phyloP scores from a whole-genome alignment of 2,797 vertebrate genomes.

The Pogonophryne albipinna region DNA sequence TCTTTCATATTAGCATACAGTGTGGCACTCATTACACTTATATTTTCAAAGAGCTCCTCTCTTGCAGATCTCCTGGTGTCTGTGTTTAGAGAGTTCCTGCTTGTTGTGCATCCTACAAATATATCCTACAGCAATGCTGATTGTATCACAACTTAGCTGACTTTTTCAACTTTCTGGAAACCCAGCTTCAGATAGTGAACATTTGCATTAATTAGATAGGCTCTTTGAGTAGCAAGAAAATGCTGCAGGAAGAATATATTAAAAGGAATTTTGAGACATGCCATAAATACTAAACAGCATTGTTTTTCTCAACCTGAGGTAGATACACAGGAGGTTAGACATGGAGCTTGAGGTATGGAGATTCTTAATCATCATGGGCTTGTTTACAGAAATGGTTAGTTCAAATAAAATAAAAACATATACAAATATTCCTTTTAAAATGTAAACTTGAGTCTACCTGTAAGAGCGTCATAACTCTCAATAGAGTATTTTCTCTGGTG shows the following conservation, averaged over 20 bases:
- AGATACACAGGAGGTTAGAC: conserved; percentile 18
- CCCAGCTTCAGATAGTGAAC: conserved; percentile 72
- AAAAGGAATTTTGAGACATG: conserved; percentile 61
- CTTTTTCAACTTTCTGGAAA: conserved; percentile 83
- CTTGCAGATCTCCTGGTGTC: conserved; percentile 31
- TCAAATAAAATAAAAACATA: conserved; percentile 8
- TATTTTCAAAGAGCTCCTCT: conserved; percentile 61
- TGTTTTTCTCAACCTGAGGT: conserved; percentile 31
- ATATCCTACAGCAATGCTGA: conserved; percentile 76
- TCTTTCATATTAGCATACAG: conserved; percentile 56
- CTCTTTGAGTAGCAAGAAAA: conserved; percentile 73
- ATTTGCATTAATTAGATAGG: conserved; percentile 86
- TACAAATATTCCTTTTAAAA: conserved; percentile 3
- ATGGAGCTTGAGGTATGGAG: conserved; percentile 6
- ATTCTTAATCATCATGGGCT: neutral
- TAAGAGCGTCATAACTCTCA: conserved; percentile 23
- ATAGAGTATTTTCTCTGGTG: conserved; percentile 41
- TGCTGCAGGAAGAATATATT: conserved; percentile 78
- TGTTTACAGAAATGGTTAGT: conserved; percentile 13
- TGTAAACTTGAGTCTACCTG: neutral
- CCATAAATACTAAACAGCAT: conserved; percentile 68
- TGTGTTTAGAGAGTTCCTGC: conserved; percentile 67
- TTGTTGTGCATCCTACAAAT: conserved; percentile 74
- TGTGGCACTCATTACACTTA: conserved; percentile 59
- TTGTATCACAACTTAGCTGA: conserved; percentile 77